A percentile compares a stretch with the other conserved stretches of the same genome.
Evolutionary conservation across 2,888 invertebrate species (phyloP).

Genomic region (Agriotes lineatus): DNA sequence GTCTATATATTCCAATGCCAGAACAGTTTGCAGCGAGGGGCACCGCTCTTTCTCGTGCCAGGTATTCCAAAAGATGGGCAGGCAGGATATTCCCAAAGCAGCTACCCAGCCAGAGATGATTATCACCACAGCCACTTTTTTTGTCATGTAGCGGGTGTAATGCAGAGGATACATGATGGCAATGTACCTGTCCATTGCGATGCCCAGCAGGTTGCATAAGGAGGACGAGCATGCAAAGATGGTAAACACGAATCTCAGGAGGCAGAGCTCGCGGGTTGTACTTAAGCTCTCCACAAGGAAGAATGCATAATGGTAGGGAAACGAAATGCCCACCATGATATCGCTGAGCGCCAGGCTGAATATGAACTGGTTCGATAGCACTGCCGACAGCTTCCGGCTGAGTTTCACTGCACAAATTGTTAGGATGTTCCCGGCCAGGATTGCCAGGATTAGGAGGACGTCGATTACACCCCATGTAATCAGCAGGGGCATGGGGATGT

Average conservation of each 20-base stretch:
- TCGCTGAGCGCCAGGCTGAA: slow-evolving; percentile 84
- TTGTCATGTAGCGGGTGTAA: slow-evolving; percentile 83
- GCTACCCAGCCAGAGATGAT: slow-evolving; percentile 77
- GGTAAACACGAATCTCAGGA: slow-evolving; percentile 80
- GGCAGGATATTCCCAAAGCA: slow-evolving; percentile 75
- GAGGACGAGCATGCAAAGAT: slow-evolving; percentile 84
- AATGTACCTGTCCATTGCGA: slow-evolving; percentile 84
- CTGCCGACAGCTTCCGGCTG: slow-evolving; percentile 76
- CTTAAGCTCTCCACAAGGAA: slow-evolving; percentile 74
- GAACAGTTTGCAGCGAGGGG: slow-evolving; percentile 77
- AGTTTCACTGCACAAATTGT: slow-evolving; percentile 81
- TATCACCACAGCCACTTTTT: slow-evolving; percentile 72
- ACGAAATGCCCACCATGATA: slow-evolving; percentile 80
- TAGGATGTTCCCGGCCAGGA: slow-evolving; percentile 78
- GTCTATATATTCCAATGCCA: slow-evolving; percentile 64
- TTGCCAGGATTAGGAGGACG: slow-evolving; percentile 26
- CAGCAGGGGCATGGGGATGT: not conserved
- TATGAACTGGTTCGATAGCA: slow-evolving; percentile 83
- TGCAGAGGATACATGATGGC: slow-evolving; percentile 85
- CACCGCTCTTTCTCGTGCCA: slow-evolving; percentile 68
- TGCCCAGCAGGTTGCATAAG: slow-evolving; percentile 82
- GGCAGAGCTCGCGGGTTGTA: slow-evolving; percentile 73
- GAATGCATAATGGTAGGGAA: slow-evolving; percentile 84
- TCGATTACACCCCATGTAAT: slow-evolving; percentile 32
- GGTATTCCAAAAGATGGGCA: slow-evolving; percentile 84